Base-by-base conservation (phyloP, 2,797 vertebrate genomes). In the Merluccius polli region DNA sequence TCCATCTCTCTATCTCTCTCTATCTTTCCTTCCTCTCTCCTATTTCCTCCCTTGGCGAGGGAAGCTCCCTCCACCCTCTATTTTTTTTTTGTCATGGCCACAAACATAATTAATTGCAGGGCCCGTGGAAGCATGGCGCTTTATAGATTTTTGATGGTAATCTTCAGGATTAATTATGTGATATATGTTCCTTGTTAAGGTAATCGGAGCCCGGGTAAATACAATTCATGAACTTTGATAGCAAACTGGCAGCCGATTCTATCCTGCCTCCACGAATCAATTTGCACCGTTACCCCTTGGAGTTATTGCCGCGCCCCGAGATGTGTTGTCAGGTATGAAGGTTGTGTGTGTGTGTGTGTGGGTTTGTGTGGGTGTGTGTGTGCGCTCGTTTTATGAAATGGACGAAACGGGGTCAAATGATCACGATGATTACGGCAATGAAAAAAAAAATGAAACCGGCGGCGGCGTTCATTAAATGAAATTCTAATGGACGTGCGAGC, bases 131-230 rank as follows among this genome's bases (percentile, higher is more conserved):
- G 89, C 91, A 91, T 93, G 91, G 91, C 91, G 88, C 85, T 90
- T 92, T 93, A 93, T 94, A 88, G 93, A 93, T 93, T 92, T 92
- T 92, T 93, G 92, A 92, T 94, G 91, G 87, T 92, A 91, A 93
- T 93, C 92, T 90, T 83, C 86, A 83, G 88, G 88, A 92, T 93
- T 94, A 93, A 94, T 93, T 92, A 93, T 91, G 86, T 93, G 92
- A 93, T 94, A 92, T 91, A 92, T 94, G 91, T 93, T 91, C 88
- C 89, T 93, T 91, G 89, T 92, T 93, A 93, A 91, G 88, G 89
- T 91, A 93, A 92, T 93, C 89, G 82, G 87, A 21, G 87, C 87
- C 84, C 29, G 81, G 87, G 89, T 92, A 94, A 93, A 93, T 90
- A 92, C 91, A 88, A 90, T 91, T 89, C 90, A 93, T 93, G 91